Percentiles rank a stretch among this genome's conserved stretches.
Conservation (phyloP, 2,113 vertebrate species). For the Pionites leucogaster region DNA sequence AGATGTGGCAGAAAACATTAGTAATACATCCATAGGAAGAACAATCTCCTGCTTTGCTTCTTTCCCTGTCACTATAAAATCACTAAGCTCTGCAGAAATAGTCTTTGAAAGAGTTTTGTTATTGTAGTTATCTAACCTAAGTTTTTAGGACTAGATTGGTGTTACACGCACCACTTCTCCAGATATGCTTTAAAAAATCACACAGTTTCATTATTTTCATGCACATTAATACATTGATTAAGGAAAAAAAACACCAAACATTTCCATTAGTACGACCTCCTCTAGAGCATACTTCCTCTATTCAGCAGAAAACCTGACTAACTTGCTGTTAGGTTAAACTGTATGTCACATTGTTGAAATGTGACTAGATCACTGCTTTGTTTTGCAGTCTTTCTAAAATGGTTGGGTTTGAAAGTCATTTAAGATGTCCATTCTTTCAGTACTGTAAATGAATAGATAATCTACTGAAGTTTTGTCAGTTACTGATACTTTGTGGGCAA, state of each 20-base stretch:
- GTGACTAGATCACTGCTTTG: background rate
- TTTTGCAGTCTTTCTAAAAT: background rate
- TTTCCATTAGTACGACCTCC: background rate
- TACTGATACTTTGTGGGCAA: background rate
- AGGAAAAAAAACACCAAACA: background rate
- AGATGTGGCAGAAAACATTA: conserved; percentile 4
- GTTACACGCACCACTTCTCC: background rate
- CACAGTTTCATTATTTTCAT: background rate
- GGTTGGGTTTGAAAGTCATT: background rate
- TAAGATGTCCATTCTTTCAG: background rate
- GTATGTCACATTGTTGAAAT: background rate
- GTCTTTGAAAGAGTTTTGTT: background rate
- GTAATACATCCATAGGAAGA: conserved; percentile 23
- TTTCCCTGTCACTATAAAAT: conserved; percentile 18
- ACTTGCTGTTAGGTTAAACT: background rate
- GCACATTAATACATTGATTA: background rate
- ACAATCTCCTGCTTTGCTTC: conserved; percentile 4
- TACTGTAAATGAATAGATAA: background rate
- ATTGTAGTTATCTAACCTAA: background rate
- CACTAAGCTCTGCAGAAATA: conserved; percentile 37
- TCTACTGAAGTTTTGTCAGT: background rate
- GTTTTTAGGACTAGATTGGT: background rate
- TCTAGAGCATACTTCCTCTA: background rate
- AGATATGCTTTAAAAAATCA: background rate
- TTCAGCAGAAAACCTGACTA: background rate